Base-by-base conservation (phyloP, 2,888 invertebrate genomes). In the Drosophila mercatorum region DNA sequence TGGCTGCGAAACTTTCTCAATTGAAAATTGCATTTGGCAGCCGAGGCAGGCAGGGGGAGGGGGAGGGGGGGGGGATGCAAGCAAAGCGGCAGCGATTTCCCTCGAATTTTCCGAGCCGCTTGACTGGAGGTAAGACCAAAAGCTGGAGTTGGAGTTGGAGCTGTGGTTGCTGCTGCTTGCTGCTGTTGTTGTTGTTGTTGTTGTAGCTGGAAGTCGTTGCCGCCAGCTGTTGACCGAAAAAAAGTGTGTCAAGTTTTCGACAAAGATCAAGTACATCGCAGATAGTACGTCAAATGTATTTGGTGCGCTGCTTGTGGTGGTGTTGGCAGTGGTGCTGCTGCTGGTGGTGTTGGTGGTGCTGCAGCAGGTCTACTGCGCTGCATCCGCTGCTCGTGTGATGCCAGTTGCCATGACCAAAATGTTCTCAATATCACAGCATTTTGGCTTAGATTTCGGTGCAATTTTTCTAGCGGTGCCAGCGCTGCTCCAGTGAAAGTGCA, bases 191-290 rank as follows among this genome's bases (percentile, higher is more conserved):
- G 41, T 43, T 57, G 41, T 41, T 22, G 40, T 63, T 44, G 36
- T 68, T 71, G 62, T 62, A 47, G 70, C 68, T 78, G 75, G 81
- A 72, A 77, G 75, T 81, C 68, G 81, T 82, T 78, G 68, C 77
- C 66, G 72, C 69, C 71, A 78, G 84, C 75, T 77, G 80, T 79
- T 82, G 84, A 78, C 82, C 82, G 80, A 83, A 81, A 75, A 78
- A 78, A 90, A 91, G 91, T 90, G 80, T 90, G 91, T 91, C 91
- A 91, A 90, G 91, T 90, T 91, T 90, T 91, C 81, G 81, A 82
- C 81, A 91, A 91, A 91, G 90, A 91, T 91, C 91, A 91, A 91
- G 91, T 90, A 91, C 91, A 91, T 91, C 91, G 77, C 69, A 84
- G 90, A 90, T 90, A 82, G 72, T 75, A 74, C 71, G 74, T 77